Base-by-base conservation (phyloP, 2,888 invertebrate species). In the Andrena dorsata region DNA sequence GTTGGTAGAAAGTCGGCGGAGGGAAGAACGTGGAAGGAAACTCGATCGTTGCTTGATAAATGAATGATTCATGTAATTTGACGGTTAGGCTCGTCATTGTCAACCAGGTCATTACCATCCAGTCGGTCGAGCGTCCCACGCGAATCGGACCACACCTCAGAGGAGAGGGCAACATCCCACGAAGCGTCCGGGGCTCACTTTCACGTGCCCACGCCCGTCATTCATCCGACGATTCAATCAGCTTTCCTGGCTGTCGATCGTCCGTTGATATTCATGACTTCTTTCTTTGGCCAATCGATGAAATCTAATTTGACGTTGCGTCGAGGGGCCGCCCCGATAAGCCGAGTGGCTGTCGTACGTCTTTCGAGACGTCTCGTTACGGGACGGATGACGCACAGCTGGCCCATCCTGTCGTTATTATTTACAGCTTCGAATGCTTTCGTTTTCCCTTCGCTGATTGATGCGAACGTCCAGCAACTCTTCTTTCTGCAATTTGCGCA, bases 121-220 rank as follows among this genome's bases (percentile, higher is more conserved):
- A 71, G 78, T 56, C 74, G 68, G 77, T 79, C 82, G 81, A 66
- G 60, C 82, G 75, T 88, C 85, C 85, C 86, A 86, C 88, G 84
- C 88, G 82, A 58, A 64, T 61, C 61, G 70, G 71, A 87, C 88
- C 88, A 87, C 88, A 88, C 88, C 88, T 88, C 84, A 65, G 41
- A 64, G 77, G 70, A 71, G 87, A 72, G 85, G 78, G 83, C 83
- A 87, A 85, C 86, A 87, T 82, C 87, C 86, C 80, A 88, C 83
- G 80, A 64, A 64, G 74, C 70, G 74, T 76, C 66, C 85, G 23
- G 82, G 71, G 32, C 74, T 85, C 82, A 77, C 88, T 88, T 88
- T 88, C 87, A 80, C 88, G 82, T 73, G 85, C 87, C 89, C 80
- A 87, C 88, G 88, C 86, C 82, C 81, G 81, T 87, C 87, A 72